Conservation (phyloP, 2,797 vertebrate species). For the Periophthalmus magnuspinnatus region DNA sequence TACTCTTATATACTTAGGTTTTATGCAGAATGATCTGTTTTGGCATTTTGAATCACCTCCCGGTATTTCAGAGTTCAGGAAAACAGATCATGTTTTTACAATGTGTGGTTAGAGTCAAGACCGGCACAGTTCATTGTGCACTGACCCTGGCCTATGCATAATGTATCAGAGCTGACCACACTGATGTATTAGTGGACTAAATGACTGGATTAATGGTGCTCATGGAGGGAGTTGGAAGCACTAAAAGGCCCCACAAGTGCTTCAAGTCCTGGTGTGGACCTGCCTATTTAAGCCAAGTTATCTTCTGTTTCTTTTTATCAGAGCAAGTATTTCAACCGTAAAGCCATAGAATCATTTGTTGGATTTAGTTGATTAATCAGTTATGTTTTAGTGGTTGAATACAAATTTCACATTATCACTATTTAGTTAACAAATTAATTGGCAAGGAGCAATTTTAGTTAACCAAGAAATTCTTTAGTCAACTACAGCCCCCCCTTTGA, state of each 20-base stretch:
- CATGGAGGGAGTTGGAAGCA: slow-evolving; percentile 41
- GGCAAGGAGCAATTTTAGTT: too few relatives aligned
- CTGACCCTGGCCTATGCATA: slow-evolving; percentile 72
- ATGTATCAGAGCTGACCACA: slow-evolving; percentile 72
- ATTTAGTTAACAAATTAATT: too few relatives aligned
- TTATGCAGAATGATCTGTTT: not conserved
- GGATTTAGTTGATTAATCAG: too few relatives aligned
- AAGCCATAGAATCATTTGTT: too few relatives aligned
- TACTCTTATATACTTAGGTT: slow-evolving; percentile 6
- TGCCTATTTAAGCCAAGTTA: not conserved
- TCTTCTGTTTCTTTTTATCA: not conserved
- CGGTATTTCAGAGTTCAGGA: slow-evolving; percentile 37
- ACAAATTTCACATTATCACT: too few relatives aligned
- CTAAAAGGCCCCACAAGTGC: slow-evolving; percentile 61
- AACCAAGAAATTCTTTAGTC: too few relatives aligned
- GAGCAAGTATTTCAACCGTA: too few relatives aligned
- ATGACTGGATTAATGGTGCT: slow-evolving; percentile 66
- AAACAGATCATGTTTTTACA: slow-evolving; percentile 68
- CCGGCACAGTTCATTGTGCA: slow-evolving; percentile 64
- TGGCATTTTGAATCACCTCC: slow-evolving; percentile 11
- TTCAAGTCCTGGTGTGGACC: slow-evolving; percentile 62
- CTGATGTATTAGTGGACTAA: slow-evolving; percentile 63
- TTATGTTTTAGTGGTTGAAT: too few relatives aligned
- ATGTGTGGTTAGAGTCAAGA: slow-evolving; percentile 68
- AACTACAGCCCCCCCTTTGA: too few relatives aligned